These are phyloP conservation scores for Dendropsophus ebraccatus DNA, from an alignment of 2,113 vertebrate species.

Conservation along the genomic window DNA sequence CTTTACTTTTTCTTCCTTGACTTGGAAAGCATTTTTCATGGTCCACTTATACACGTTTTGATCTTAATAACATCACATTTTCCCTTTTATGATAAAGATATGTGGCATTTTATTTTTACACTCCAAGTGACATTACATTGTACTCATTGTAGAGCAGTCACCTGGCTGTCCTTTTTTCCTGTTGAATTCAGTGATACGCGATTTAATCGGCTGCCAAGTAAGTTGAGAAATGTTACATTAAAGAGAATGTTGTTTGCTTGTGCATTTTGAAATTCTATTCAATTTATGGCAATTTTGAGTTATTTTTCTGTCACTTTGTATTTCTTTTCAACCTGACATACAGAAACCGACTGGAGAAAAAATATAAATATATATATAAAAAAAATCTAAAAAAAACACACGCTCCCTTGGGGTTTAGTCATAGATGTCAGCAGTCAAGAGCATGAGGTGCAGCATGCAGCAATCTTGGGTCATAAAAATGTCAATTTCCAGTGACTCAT, in stretches of 20 bases:
- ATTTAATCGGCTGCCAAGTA: constrained; percentile 76
- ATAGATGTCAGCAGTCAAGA: constrained; percentile 67
- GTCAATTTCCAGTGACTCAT: constrained; percentile 69
- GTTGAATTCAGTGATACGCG: constrained; percentile 70
- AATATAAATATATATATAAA: background rate
- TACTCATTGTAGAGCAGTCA: constrained; percentile 65
- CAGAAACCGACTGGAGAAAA: constrained; percentile 75
- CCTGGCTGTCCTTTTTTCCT: constrained; percentile 73
- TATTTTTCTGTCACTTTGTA: constrained; percentile 85
- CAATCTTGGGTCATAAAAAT: constrained; percentile 69
- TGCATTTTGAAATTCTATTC: constrained; percentile 76
- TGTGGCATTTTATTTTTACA: constrained; percentile 65
- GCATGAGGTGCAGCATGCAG: constrained; percentile 62
- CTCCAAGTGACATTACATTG: constrained; percentile 65
- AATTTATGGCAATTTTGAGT: constrained; percentile 83
- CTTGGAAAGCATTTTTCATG: background rate
- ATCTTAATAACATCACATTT: constrained; percentile 62
- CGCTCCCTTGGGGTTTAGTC: constrained; percentile 69
- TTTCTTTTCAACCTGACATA: constrained; percentile 73
- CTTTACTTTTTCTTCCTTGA: background rate
- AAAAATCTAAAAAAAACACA: constrained; percentile 2
- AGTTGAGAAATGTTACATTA: constrained; percentile 77
- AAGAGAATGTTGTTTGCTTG: constrained; percentile 78
- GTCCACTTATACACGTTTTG: background rate
- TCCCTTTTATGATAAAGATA: constrained; percentile 61